These are phyloP conservation scores for Porites australiensis DNA, from an alignment of 64 coral and sea anemone genomes.

Conservation along the genomic window DNA sequence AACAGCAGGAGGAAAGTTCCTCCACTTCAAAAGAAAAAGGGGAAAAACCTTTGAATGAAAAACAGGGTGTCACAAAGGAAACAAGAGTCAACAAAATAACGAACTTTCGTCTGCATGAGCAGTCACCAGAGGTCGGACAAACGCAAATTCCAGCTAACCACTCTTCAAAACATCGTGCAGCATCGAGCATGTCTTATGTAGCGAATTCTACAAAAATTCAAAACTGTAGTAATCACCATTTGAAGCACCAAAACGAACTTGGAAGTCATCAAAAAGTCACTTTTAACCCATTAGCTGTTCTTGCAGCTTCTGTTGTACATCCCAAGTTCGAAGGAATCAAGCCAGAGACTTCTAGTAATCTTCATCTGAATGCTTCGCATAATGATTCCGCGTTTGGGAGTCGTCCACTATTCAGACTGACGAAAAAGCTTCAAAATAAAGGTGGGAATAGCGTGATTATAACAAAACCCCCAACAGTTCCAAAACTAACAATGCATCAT, in stretches of 20 bases:
- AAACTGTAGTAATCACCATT: not conserved
- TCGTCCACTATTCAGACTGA: not conserved
- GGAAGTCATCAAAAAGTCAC: not conserved
- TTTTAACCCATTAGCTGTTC: not conserved
- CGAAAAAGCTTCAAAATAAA: not conserved
- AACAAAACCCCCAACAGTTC: not conserved
- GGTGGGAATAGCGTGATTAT: not conserved
- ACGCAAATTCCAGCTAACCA: not conserved
- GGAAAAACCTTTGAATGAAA: not conserved
- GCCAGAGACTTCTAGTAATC: not conserved
- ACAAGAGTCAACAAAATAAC: not conserved
- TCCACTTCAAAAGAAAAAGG: not conserved
- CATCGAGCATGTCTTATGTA: not conserved
- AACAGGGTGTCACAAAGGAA: not conserved
- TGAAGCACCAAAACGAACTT: not conserved
- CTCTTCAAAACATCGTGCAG: not conserved
- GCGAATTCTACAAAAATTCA: not conserved
- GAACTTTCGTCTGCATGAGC: not conserved
- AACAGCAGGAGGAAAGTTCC: not conserved
- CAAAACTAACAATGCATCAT: not conserved
- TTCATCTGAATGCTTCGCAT: not conserved
- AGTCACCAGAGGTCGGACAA: not conserved
- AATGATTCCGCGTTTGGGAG: not conserved
- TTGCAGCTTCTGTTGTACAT: not conserved
- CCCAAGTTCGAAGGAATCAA: not conserved